Evolutionary conservation across 2,113 vertebrate genomes (phyloP).

Genomic region (Oenanthe oenanthe): DNA sequence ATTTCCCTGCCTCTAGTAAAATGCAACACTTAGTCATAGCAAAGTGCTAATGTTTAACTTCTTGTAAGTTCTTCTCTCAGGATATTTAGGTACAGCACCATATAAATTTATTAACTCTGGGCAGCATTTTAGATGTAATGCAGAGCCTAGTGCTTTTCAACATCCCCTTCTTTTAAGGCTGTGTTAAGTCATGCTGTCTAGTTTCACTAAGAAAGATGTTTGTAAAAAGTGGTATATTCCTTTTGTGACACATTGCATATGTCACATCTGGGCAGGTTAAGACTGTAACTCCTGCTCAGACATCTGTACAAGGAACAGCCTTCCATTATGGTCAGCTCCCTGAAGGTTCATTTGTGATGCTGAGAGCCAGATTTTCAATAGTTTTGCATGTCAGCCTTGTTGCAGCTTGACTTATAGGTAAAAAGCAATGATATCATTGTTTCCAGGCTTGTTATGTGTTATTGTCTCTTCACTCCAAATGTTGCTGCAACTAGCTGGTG

Average conservation of each 20-base stretch:
- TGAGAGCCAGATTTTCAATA: background rate
- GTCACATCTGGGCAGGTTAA: background rate
- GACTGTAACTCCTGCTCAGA: background rate
- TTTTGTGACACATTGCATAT: background rate
- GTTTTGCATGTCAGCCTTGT: background rate
- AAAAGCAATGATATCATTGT: background rate
- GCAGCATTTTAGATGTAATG: conserved; percentile 3
- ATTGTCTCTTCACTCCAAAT: background rate
- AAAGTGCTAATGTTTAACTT: conserved; percentile 40
- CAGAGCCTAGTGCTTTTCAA: conserved; percentile 14
- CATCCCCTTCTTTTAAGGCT: conserved; percentile 1
- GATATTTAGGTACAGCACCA: background rate
- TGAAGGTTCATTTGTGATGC: background rate
- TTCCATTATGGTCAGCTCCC: background rate
- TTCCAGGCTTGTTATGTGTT: background rate
- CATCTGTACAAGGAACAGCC: background rate
- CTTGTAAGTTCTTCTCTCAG: conserved; percentile 36
- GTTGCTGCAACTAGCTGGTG: background rate
- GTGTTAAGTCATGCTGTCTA: background rate
- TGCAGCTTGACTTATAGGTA: background rate
- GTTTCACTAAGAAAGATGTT: background rate
- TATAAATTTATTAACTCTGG: conserved; percentile 45
- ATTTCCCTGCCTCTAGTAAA: conserved; percentile 28
- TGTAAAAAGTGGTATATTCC: conserved; percentile 15
- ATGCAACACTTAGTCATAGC: conserved; percentile 37